phyloP scores from a whole-genome alignment of 2,888 invertebrate species.

The Tipula confusa region DNA sequence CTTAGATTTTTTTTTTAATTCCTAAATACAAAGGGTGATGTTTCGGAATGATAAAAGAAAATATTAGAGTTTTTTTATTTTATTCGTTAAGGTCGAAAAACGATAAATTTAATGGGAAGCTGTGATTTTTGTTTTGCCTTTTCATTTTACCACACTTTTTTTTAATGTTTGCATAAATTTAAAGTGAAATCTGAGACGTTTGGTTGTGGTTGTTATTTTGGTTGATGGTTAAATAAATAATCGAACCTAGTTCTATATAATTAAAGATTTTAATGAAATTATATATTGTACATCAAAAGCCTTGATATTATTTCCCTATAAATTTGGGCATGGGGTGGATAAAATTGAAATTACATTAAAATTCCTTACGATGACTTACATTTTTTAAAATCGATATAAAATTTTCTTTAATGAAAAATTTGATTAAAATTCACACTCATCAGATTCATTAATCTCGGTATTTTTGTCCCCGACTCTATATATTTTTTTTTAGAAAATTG shows the following conservation, averaged over 20 bases:
- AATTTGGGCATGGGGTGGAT: neutral
- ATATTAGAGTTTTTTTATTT: constrained; percentile 4
- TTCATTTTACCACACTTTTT: neutral
- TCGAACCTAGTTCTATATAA: neutral
- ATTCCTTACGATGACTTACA: constrained; percentile 12
- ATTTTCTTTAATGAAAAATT: neutral
- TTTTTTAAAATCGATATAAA: neutral
- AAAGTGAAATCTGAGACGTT: constrained; percentile 3
- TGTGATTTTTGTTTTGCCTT: neutral
- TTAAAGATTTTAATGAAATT: neutral
- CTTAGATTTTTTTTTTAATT: constrained; percentile 7
- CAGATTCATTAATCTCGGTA: constrained; percentile 6
- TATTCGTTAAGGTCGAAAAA: neutral
- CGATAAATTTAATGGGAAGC: constrained; percentile 3
- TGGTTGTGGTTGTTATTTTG: neutral
- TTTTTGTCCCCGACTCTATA: neutral
- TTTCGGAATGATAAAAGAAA: constrained; percentile 25
- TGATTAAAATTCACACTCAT: constrained; percentile 20
- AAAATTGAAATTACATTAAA: constrained; percentile 3
- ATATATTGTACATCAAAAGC: neutral
- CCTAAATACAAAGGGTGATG: constrained; percentile 20
- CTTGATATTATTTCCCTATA: neutral
- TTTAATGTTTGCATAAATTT: neutral
- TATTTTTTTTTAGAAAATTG: neutral
- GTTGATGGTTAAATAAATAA: neutral